Conservation (phyloP, 37 sponge, comb jelly and placozoan species). For the Haliclona indistincta region DNA sequence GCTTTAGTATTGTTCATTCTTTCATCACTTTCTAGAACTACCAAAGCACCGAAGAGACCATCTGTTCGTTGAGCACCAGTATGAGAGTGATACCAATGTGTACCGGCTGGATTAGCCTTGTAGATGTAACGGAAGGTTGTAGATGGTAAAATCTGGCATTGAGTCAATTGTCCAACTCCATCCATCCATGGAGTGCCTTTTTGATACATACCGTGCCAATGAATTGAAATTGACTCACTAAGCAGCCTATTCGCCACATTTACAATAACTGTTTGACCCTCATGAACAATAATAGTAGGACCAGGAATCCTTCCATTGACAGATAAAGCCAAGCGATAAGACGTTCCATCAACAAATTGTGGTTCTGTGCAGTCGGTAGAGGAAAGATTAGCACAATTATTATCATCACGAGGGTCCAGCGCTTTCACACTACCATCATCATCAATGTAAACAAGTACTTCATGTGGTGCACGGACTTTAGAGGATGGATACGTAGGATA, state of each 20-base stretch:
- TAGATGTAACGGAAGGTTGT: constrained; percentile 61
- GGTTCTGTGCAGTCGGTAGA: too few species aligned
- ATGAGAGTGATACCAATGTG: constrained; percentile 78
- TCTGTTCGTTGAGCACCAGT: constrained; percentile 59
- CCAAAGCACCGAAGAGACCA: constrained; percentile 57
- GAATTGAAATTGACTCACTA: constrained; percentile 43
- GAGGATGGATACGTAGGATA: too few species aligned
- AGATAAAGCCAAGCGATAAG: constrained; percentile 23
- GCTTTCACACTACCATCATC: too few species aligned
- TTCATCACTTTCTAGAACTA: too few species aligned
- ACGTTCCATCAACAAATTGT: constrained; percentile 27
- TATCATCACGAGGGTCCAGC: too few species aligned
- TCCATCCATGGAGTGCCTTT: constrained; percentile 56
- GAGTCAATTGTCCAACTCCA: constrained; percentile 56
- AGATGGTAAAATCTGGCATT: too few species aligned
- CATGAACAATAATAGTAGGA: constrained; percentile 51
- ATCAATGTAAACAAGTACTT: too few species aligned
- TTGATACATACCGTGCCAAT: constrained; percentile 70
- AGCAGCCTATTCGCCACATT: constrained; percentile 49
- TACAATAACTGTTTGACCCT: constrained; percentile 15
- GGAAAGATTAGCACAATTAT: too few species aligned
- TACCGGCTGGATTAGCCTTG: constrained; percentile 47
- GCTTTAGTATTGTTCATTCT: too few species aligned
- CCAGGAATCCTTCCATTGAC: constrained; percentile 49
- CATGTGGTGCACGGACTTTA: too few species aligned